Evolutionary conservation across 2,113 vertebrate genomes (phyloP).

Genomic region (Oreochromis tanganicae): DNA sequence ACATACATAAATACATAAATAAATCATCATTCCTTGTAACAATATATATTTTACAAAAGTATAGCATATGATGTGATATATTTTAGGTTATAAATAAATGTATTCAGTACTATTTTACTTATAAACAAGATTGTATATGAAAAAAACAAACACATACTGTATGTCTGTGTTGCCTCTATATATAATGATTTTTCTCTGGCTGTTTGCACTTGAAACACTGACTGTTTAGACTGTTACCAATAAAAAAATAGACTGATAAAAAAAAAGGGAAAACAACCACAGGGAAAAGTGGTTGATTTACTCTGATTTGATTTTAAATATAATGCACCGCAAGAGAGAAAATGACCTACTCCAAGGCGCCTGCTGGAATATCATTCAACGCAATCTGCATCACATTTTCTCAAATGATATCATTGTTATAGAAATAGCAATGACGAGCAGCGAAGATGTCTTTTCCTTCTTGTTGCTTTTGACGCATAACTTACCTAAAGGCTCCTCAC

Average conservation of each 20-base stretch:
- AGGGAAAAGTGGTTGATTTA: conserved; percentile 11
- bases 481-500: conserved; percentile 30
- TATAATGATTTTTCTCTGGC: not conserved
- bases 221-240: not conserved
- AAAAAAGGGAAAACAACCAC: conserved; percentile 17
- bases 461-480: conserved; percentile 9
- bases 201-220: not conserved
- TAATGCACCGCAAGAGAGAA: conserved; percentile 20
- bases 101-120: not conserved
- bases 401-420: conserved; percentile 25
- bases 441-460: not conserved
- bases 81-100: not conserved
- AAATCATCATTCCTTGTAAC: not conserved
- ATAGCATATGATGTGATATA: not conserved
- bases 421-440: not conserved
- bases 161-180: not conserved
- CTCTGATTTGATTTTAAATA: conserved; percentile 51
- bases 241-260: not conserved
- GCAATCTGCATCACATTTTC: conserved; percentile 42
- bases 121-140: not conserved
- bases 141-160: not conserved
- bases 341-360: conserved; percentile 34
- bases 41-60: not conserved
- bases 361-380: conserved; percentile 36
- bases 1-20: not conserved